phyloP scores from a whole-genome alignment of 2,797 vertebrate species.

The Manis javanica region DNA sequence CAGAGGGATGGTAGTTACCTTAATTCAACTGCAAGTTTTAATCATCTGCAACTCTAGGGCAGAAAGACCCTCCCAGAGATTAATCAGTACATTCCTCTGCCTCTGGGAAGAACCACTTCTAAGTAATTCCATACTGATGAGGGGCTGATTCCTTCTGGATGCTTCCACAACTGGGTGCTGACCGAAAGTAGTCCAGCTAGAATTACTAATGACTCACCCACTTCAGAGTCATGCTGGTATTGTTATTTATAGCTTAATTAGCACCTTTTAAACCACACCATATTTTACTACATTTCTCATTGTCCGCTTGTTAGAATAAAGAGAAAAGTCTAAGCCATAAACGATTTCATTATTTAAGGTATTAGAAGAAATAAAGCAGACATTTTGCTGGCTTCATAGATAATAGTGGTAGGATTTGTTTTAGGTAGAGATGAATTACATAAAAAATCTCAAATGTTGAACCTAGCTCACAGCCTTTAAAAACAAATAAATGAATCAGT shows the following conservation, averaged over 20 bases:
- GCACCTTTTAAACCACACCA: slow-evolving; percentile 9
- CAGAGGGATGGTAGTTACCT: neutral
- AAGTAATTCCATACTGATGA: slow-evolving; percentile 52
- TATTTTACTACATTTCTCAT: slow-evolving; percentile 37
- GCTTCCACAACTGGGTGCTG: neutral
- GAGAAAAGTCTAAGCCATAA: neutral
- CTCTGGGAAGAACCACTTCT: slow-evolving; percentile 54
- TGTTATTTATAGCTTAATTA: slow-evolving; percentile 52
- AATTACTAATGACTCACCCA: slow-evolving; percentile 32
- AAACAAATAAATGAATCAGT: neutral
- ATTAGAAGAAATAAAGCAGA: slow-evolving; percentile 28
- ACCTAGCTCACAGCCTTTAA: neutral
- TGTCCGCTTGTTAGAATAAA: slow-evolving; percentile 26
- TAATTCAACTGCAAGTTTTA: neutral
- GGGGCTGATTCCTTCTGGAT: neutral
- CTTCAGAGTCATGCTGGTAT: neutral
- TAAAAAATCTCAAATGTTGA: neutral
- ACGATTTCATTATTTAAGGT: slow-evolving; percentile 34
- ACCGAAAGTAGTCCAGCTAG: neutral
- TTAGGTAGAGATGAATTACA: neutral
- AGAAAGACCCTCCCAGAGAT: neutral
- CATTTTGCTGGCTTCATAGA: neutral
- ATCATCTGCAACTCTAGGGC: neutral
- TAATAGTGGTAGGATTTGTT: neutral
- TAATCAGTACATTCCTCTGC: neutral